These are phyloP conservation scores for Cremastinae sp. DNA, from an alignment of 2,888 invertebrate genomes.

Conservation along the genomic window DNA sequence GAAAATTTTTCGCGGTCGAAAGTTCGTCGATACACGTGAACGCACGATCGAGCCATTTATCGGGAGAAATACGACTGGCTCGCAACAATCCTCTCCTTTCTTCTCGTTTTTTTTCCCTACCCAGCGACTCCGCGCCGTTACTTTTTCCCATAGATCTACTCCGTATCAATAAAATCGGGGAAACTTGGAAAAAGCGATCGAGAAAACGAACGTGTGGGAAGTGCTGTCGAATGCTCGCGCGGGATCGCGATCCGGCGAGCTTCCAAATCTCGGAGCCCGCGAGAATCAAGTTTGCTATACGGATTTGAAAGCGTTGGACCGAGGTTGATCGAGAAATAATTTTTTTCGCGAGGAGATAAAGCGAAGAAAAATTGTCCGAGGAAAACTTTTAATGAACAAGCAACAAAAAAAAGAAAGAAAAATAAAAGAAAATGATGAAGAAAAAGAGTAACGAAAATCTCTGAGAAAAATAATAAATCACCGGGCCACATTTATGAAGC, in stretches of 20 bases:
- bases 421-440: background rate
- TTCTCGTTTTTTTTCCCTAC: too few relatives aligned
- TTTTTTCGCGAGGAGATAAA: too few relatives aligned
- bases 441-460: background rate
- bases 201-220: slow-evolving; percentile 25
- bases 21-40: slow-evolving; percentile 52
- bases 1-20: slow-evolving; percentile 22
- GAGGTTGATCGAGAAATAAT: too few relatives aligned
- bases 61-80: slow-evolving; percentile 39
- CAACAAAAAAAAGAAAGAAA: background rate
- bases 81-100: background rate
- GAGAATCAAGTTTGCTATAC: background rate
- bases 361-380: too few relatives aligned
- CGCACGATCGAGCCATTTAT: slow-evolving; percentile 58
- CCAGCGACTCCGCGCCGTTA: background rate
- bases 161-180: slow-evolving; percentile 33
- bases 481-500: too few relatives aligned
- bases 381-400: background rate
- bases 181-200: slow-evolving; percentile 23
- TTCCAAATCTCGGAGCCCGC: background rate
- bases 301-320: background rate
- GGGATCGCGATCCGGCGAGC: background rate
- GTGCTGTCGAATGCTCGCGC: slow-evolving; percentile 5
- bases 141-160: slow-evolving; percentile 32
- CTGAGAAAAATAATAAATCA: background rate